These are phyloP conservation scores for Andrena praecox DNA, from an alignment of 2,888 invertebrate species.

Conservation along the genomic window DNA sequence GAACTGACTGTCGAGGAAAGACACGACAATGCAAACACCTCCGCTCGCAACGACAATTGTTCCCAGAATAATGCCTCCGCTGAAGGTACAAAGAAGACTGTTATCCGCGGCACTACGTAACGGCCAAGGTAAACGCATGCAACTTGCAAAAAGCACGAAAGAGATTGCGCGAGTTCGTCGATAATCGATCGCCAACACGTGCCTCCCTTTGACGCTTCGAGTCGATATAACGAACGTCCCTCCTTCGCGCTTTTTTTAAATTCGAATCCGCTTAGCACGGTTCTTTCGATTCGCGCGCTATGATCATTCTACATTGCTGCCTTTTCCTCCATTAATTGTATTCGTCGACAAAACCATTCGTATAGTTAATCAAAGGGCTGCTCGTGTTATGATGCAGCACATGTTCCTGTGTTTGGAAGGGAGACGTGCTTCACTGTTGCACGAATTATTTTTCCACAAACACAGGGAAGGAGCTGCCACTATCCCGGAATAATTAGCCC, in stretches of 20 bases:
- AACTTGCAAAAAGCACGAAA: conserved; percentile 43
- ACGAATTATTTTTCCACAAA: no score
- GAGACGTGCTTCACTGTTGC: no score
- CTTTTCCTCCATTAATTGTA: conserved; percentile 22
- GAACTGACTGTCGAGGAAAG: neutral
- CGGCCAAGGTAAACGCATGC: conserved; percentile 55
- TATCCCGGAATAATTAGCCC: no score
- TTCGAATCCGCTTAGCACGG: conserved; percentile 10
- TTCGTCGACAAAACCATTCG: conserved; percentile 40
- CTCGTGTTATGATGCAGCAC: no score
- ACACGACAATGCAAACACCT: conserved; percentile 43
- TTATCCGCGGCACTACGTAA: conserved; percentile 50
- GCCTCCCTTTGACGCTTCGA: conserved; percentile 12
- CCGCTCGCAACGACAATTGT: conserved; percentile 58
- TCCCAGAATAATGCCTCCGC: conserved; percentile 60
- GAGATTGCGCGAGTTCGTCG: conserved; percentile 43
- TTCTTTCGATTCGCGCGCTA: neutral
- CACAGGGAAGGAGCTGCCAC: no score
- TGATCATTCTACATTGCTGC: conserved; percentile 20
- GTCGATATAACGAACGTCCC: conserved; percentile 30
- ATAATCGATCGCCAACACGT: conserved; percentile 46
- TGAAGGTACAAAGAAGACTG: conserved; percentile 60
- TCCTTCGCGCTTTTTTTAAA: neutral
- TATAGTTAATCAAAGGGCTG: conserved; percentile 1
- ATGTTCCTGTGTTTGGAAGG: no score